Conservation (phyloP, 35 echinoderm and acorn worm species). For the Ptychodera flava region DNA sequence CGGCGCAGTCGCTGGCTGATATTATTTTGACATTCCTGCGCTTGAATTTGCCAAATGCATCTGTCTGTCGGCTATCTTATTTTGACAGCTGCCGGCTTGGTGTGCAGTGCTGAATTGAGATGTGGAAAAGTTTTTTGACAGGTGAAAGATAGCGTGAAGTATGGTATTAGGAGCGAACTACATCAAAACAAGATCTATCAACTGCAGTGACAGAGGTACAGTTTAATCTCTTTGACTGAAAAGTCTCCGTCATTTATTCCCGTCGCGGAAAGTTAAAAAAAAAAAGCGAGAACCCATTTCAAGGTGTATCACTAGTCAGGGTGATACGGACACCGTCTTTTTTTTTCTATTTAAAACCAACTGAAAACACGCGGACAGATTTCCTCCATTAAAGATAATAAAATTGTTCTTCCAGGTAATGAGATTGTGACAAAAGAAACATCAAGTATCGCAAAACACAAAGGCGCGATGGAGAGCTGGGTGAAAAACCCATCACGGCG, state of each 20-base stretch:
- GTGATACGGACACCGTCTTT: neutral
- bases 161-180: neutral
- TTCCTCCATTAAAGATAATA: too few relatives aligned
- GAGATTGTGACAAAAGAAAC: too few relatives aligned
- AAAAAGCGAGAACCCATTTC: neutral
- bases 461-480: too few relatives aligned
- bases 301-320: neutral
- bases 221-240: neutral
- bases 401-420: too few relatives aligned
- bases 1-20: neutral
- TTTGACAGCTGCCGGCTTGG: neutral
- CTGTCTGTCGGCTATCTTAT: neutral
- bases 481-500: too few relatives aligned
- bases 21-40: neutral
- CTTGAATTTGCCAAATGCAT: neutral
- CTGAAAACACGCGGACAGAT: too few relatives aligned
- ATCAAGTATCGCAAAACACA: too few relatives aligned
- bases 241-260: neutral
- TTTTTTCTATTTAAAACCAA: too few relatives aligned
- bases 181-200: neutral
- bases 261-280: too few relatives aligned
- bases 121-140: neutral
- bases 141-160: neutral
- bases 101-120: neutral
- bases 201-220: neutral